Base-by-base conservation (phyloP, 2,888 invertebrate genomes). In the Amblyjoppa fuscipennis region DNA sequence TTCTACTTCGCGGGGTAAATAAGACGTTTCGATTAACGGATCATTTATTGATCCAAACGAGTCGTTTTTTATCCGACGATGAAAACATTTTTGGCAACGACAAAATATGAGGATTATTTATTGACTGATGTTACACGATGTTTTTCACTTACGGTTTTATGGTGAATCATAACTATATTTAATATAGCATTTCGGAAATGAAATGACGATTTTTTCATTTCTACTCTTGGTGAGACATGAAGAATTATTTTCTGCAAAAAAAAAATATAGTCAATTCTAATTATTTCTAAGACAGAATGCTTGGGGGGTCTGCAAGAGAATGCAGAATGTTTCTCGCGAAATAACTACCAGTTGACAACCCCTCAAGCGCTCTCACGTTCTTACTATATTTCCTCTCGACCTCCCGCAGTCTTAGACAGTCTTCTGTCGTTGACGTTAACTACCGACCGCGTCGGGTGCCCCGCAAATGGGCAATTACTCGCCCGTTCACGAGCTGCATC, bases 391-490 rank as follows among this genome's bases (percentile, higher is more conserved):
- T 16, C 25, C 34, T 38, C 61, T 34, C 64, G 64, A 64, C 64
- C 34, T 31, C 66, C 53, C 73, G 38, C 61, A 51, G 73, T 78
- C 84, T 78, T 70, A 64, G 66, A 66, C 71, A 68, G 71, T 76
- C 79, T 85, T 78, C 87, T 87, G 87, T 76, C 80, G 79, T 82
- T 87, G 87, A 87, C 87, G 82, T 87, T 87, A 85, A 87, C 87
- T 85, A 71, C 84, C 59, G 74, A 76, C 81, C 78, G 70, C 76
- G 64, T 82, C 75, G 78, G 75, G 75, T 68, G 34, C 66, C 66
- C 76, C 87, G 53, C 81, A 69, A 76, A 78, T 75, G 85, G 85
- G 85, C 82, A 87, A 87, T 87, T 87, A 87, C 82, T 87, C 69
- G 64, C 69, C 56, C 66, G 82, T 74, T n/a, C 79, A 76, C 53